Evolutionary conservation across 2,888 invertebrate genomes (phyloP), one percentile per base, ranked within the genome.

Genomic region (Microplitis deprimator): DNA sequence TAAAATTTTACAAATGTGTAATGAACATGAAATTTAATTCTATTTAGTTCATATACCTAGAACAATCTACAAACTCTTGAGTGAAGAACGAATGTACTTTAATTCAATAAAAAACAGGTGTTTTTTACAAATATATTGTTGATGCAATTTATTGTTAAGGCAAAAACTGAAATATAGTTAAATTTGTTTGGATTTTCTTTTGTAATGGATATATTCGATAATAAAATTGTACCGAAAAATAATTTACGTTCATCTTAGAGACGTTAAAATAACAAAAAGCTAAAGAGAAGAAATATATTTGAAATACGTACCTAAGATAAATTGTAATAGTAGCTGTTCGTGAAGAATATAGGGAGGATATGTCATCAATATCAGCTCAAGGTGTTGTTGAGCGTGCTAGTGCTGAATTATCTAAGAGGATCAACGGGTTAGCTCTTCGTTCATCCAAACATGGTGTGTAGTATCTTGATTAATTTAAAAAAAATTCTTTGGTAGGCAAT

Each of bases 351-450:
- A 68, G 67, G 20, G 68, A 20, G 20, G 41, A 40, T 91, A 95
- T 95, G 95, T 95, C 95, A 89, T 95, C 95, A 87, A 95, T 96
- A 91, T 95, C 95, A 85, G 95, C 96, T 85, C 96, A 96, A 91
- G 96, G 96, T 87, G 96, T 96, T 88, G 96, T 97, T 90, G 96
- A 97, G 92, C 93, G 96, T 87, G 96, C 96, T 86, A 96, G 96
- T 84, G 96, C 96, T 82, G 96, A 97, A 91, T 92, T 97, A 82
- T 95, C 96, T 84, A 96, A 96, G 88, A 94, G 96, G 87, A 96
- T 97, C 91, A 96, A 95, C 87, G 96, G 96, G 79, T 92, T 96
- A 84, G 94, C 94, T 74, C 91, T 95, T 87, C 93, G 95, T 84
- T 93, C 93, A 77, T 92, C 92, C 81, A 93, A 92, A 81, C 90